These are phyloP conservation scores for Noctilio leporinus DNA, from an alignment of 2,113 vertebrate species.

Conservation along the genomic window DNA sequence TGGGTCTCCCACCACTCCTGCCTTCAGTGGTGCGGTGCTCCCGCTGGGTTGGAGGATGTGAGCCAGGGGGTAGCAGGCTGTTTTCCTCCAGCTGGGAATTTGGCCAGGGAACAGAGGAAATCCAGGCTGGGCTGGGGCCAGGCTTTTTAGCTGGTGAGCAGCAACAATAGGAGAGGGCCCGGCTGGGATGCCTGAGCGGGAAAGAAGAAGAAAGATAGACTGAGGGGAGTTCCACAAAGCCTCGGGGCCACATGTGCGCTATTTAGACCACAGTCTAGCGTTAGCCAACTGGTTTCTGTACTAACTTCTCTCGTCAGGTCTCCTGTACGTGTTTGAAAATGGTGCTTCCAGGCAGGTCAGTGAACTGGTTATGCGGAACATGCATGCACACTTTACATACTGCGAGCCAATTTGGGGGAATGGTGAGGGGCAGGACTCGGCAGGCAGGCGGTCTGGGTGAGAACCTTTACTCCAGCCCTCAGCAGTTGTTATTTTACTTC, in stretches of 20 bases:
- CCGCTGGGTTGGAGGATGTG: background rate
- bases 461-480: background rate
- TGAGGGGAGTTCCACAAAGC: background rate
- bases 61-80: background rate
- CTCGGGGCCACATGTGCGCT: background rate
- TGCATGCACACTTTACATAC: background rate
- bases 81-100: constrained; percentile 5
- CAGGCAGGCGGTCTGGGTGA: background rate
- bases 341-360: background rate
- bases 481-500: background rate
- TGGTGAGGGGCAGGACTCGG: background rate
- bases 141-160: background rate
- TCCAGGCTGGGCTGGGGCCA: background rate
- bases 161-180: background rate
- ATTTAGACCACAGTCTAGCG: background rate
- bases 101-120: constrained; percentile 25
- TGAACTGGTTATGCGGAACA: background rate
- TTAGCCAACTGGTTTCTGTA: background rate
- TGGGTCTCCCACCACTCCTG: background rate
- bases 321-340: background rate
- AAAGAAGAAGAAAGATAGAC: background rate
- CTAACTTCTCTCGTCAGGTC: background rate
- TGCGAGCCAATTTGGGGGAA: background rate
- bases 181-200: background rate
- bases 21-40: background rate